Evolutionary conservation across 2,113 vertebrate species (phyloP).

Genomic region (Nothocercus julius): DNA sequence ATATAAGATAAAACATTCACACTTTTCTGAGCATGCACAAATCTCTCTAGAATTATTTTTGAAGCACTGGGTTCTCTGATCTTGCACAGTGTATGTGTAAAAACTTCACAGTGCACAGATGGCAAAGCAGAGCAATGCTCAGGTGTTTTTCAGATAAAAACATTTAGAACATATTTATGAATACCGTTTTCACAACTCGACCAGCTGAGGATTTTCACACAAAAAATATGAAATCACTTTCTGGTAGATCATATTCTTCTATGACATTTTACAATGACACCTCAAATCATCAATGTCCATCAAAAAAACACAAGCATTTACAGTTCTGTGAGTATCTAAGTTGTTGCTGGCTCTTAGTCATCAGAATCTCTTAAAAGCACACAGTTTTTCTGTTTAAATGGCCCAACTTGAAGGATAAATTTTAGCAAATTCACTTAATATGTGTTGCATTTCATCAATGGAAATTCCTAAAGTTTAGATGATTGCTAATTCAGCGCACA

Average conservation of each 20-base stretch:
- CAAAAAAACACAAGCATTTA: not conserved
- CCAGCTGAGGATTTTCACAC: not conserved
- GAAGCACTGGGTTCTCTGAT: not conserved
- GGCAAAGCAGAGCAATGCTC: conserved; percentile 7
- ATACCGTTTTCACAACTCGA: not conserved
- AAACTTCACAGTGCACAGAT: conserved; percentile 4
- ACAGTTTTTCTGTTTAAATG: not conserved
- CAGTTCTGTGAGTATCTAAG: not conserved
- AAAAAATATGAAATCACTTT: not conserved
- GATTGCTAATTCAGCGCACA: not conserved
- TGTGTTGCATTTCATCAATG: not conserved
- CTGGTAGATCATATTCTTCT: not conserved
- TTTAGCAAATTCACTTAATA: not conserved
- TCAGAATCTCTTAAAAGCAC: not conserved
- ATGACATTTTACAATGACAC: not conserved
- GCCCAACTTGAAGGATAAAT: not conserved
- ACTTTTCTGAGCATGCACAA: conserved; percentile 20
- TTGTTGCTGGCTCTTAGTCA: not conserved
- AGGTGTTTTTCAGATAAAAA: not conserved
- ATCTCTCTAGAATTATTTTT: conserved; percentile 39
- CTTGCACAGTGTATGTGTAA: not conserved
- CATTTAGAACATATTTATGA: not conserved
- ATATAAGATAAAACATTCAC: not conserved
- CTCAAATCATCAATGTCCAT: not conserved
- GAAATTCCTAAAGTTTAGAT: not conserved